phyloP scores from a whole-genome alignment of 2,113 vertebrate genomes.

The Hucho hucho region DNA sequence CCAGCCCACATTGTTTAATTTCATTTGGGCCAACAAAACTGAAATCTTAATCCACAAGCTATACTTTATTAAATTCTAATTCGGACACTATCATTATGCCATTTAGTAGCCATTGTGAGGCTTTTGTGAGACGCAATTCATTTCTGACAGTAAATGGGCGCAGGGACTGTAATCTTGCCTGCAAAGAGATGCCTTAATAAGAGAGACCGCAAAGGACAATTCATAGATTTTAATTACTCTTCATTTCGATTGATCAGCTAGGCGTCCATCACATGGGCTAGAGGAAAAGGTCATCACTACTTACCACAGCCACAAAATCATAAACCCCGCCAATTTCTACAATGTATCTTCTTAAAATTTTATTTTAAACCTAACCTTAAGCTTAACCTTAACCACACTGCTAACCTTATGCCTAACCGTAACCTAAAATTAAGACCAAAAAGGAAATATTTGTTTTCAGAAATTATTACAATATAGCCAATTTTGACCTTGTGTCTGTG shows the following conservation, averaged over 20 bases:
- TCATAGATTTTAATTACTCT: constrained; percentile 93
- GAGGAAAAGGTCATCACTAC: constrained; percentile 54
- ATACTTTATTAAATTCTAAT: constrained; percentile 90
- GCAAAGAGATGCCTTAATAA: constrained; percentile 80
- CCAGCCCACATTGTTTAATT: constrained; percentile 76
- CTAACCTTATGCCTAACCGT: too few species aligned
- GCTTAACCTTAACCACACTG: too few species aligned
- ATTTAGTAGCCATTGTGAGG: constrained; percentile 79
- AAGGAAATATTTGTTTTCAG: too few species aligned
- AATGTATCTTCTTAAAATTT: too few species aligned
- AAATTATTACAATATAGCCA: too few species aligned
- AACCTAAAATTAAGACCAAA: too few species aligned
- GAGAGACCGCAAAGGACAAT: constrained; percentile 86
- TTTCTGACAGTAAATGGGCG: constrained; percentile 76
- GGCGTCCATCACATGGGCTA: constrained; percentile 87
- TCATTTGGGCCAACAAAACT: constrained; percentile 83
- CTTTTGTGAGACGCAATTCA: constrained; percentile 69
- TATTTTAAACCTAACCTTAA: too few species aligned
- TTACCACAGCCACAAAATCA: too few species aligned
- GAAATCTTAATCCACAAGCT: constrained; percentile 87
- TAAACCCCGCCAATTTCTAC: too few species aligned
- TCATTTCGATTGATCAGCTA: constrained; percentile 87
- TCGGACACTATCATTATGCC: constrained; percentile 84
- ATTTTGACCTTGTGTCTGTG: too few species aligned
- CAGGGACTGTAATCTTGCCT: constrained; percentile 83